Evolutionary conservation across 92 coral and sea anemone genomes (phyloP).

Genomic region (Scolanthus callimorphus): DNA sequence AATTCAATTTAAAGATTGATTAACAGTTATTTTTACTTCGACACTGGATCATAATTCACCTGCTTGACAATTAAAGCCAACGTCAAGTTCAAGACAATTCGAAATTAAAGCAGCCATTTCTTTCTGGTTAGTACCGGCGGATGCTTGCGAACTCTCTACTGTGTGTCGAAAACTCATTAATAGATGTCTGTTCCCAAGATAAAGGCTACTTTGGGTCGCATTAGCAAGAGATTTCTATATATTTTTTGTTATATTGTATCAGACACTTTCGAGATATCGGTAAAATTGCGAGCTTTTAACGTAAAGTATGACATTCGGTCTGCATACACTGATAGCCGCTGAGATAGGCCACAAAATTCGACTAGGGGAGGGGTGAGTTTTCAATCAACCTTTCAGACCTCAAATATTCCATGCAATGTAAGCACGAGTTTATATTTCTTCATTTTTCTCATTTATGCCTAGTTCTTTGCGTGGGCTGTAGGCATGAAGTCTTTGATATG

Average conservation of each 20-base stretch:
- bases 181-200: slow-evolving; percentile 1
- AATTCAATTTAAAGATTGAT: neutral
- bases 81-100: slow-evolving; percentile 2
- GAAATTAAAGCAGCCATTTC: neutral
- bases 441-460: too few relatives aligned
- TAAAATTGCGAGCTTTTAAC: slow-evolving; percentile 6
- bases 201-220: slow-evolving; percentile 39
- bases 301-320: neutral
- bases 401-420: too few relatives aligned
- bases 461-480: too few relatives aligned
- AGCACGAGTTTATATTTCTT: too few relatives aligned
- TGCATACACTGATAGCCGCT: too few relatives aligned
- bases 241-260: slow-evolving; percentile 37
- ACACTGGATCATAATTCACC: neutral
- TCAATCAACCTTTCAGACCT: too few relatives aligned
- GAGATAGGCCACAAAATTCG: too few relatives aligned
- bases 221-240: slow-evolving; percentile 11
- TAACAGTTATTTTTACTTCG: neutral
- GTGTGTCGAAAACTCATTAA: slow-evolving; percentile 8
- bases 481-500: too few relatives aligned
- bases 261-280: slow-evolving; percentile 15
- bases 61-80: slow-evolving; percentile 1
- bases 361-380: too few relatives aligned
- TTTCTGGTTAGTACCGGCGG: slow-evolving; percentile 4
- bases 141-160: slow-evolving; percentile 1